Base-by-base conservation (phyloP, 92 coral and sea anemone genomes). In the Porites lobata region DNA sequence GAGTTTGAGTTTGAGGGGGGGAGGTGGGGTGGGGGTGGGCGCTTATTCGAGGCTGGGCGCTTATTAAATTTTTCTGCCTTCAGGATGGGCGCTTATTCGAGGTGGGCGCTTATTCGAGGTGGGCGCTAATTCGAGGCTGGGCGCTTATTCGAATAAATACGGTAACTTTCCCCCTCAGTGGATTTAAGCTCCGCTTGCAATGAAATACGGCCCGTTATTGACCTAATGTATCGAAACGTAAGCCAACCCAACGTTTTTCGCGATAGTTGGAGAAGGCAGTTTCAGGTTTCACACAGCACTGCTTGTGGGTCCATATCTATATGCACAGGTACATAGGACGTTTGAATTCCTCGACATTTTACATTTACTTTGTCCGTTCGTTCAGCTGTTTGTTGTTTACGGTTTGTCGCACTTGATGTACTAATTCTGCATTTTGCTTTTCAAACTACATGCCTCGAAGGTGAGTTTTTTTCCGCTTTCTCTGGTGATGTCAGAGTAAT, bases 401-500 rank as follows among this genome's bases (percentile, higher is more conserved):
- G 66, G 66, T 68, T 80, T 80, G 76, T 17, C 32, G 73, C 73
- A 79, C 85, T 58, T 32, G 47, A 38, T 4, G 4, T 38, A 3
- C 7, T 38, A 24, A 69, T 81, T 81, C 68, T 81, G 54, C 57
- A 7, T 43, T 11, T 8, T 76, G 18, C 84, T 80, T 50, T 77
- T 19, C 14, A 83, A 70, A 78, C 87, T 43, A 69, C 7, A 15
- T 56, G 61, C 14, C 61, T 56, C 8, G 61, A 56, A 56, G 61
- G 13, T 56, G 15, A 56, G 56, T 6, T 26, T 12, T 81, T 83
- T 83, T 83, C 87, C 87, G 87, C 80, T 73, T 83, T 72, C 47
- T 38, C 47, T 24, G n/a, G 7, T 62, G 87, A 83, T 80, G 87
- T 29, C 56, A 69, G 47, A 7, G 66, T 53, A 43, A 69, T 56